Evolutionary conservation across 2,113 vertebrate genomes (phyloP).

Genomic region (Hirundichthys speculiger): DNA sequence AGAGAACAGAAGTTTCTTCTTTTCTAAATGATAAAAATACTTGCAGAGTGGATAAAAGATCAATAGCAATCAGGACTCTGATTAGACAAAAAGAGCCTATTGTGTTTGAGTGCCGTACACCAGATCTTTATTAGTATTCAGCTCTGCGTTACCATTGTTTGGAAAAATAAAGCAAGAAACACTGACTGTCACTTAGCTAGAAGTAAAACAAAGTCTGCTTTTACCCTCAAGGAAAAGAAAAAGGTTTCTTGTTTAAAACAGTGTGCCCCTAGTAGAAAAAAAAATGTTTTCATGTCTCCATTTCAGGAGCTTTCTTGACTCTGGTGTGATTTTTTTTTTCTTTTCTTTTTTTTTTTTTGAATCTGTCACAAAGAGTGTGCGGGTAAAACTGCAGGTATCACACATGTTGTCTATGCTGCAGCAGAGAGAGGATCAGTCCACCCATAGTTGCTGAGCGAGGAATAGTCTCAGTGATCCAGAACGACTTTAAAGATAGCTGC

Average conservation of each 20-base stretch:
- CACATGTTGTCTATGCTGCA: slow-evolving; percentile 17
- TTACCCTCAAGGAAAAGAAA: slow-evolving; percentile 23
- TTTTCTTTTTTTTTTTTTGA: too few relatives aligned
- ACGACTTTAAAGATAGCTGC: slow-evolving; percentile 63
- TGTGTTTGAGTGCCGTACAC: slow-evolving; percentile 33
- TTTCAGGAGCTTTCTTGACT: too few relatives aligned
- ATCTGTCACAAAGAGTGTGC: slow-evolving; percentile 10
- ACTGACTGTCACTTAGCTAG: neutral
- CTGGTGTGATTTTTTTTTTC: too few relatives aligned
- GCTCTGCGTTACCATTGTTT: slow-evolving; percentile 13
- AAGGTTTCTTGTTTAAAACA: too few relatives aligned
- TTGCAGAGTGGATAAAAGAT: slow-evolving; percentile 42
- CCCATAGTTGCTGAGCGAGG: slow-evolving; percentile 42
- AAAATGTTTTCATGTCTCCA: too few relatives aligned
- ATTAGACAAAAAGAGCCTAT: slow-evolving; percentile 27
- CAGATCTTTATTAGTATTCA: slow-evolving; percentile 19
- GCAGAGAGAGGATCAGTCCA: slow-evolving; percentile 37
- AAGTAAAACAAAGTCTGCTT: slow-evolving; percentile 13
- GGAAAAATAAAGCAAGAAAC: slow-evolving; percentile 37
- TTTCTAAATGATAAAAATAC: slow-evolving; percentile 38
- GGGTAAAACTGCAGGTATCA: slow-evolving; percentile 22
- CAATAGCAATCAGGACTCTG: slow-evolving; percentile 45
- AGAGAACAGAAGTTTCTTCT: slow-evolving; percentile 1
- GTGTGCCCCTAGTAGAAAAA: too few relatives aligned
- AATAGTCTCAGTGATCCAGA: slow-evolving; percentile 44